Conservation (phyloP, 2,888 invertebrate species). For the Coecobrya sp. region DNA sequence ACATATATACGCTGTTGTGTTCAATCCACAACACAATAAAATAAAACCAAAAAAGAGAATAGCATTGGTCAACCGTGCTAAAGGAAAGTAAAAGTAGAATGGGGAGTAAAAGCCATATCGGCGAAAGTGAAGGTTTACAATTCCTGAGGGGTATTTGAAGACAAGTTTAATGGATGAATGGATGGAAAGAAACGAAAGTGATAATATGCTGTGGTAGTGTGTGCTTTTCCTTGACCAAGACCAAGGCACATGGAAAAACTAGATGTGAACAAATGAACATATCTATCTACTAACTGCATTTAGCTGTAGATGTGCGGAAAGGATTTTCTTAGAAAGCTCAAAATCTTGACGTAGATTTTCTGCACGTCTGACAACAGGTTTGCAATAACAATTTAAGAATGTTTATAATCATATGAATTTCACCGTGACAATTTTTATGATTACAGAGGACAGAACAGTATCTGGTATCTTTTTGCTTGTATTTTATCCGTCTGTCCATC, state of each 20-base stretch:
- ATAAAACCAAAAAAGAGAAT: background rate
- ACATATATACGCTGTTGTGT: background rate
- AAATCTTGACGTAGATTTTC: no score
- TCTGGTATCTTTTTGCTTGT: no score
- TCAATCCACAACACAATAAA: conserved; percentile 15
- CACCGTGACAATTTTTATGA: no score
- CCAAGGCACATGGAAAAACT: background rate
- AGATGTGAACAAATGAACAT: no score
- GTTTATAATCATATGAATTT: no score
- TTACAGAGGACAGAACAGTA: no score
- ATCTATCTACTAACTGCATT: background rate
- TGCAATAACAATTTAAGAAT: no score
- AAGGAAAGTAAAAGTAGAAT: background rate
- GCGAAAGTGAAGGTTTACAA: conserved; percentile 68
- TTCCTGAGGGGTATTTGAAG: conserved; percentile 56
- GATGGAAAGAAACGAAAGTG: conserved; percentile 2
- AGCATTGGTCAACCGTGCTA: background rate
- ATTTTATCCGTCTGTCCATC: no score
- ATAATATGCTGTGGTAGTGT: background rate
- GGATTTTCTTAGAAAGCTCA: no score
- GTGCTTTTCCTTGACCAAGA: background rate
- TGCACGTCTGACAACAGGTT: no score
- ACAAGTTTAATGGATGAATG: conserved; percentile 67
- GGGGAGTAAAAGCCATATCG: background rate
- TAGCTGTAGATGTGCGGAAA: background rate